These are phyloP conservation scores for Protaetia brevitarsis DNA, from an alignment of 1,140 invertebrate species.

Conservation along the genomic window DNA sequence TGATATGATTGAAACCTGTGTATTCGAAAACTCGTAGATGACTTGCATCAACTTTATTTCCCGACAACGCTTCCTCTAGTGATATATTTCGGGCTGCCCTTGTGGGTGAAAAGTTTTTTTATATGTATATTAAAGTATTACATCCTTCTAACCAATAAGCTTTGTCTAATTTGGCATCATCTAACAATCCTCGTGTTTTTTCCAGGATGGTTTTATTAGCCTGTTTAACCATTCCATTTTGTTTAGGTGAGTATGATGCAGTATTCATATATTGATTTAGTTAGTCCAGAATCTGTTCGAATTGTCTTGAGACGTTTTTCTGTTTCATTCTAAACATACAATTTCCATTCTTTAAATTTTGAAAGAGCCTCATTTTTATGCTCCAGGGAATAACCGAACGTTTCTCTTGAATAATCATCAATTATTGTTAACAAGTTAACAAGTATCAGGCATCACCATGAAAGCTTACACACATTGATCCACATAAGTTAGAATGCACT, in stretches of 20 bases:
- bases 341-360: slow-evolving; percentile 37
- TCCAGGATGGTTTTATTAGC: too few species aligned
- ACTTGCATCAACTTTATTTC: too few species aligned
- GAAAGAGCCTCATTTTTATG: slow-evolving; percentile 45
- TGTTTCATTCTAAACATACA: slow-evolving; percentile 37
- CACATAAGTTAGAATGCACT: slow-evolving; percentile 48
- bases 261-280: background rate
- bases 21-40: too few species aligned
- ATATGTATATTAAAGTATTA: too few species aligned
- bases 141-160: too few species aligned
- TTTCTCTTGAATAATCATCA: slow-evolving; percentile 47
- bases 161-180: too few species aligned
- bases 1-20: too few species aligned
- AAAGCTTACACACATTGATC: slow-evolving; percentile 41
- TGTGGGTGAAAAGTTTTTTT: too few species aligned
- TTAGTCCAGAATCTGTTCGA: slow-evolving; percentile 42
- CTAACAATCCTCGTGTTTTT: too few species aligned
- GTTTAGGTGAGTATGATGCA: background rate
- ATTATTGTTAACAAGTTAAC: slow-evolving; percentile 46
- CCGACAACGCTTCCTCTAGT: too few species aligned
- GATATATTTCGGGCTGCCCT: too few species aligned
- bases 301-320: slow-evolving; percentile 40
- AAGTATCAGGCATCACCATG: slow-evolving; percentile 43
- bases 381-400: slow-evolving; percentile 46
- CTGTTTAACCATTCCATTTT: too few species aligned